Percentiles rank a stretch among this genome's conserved stretches.
Conservation (phyloP, 2,888 invertebrate species). For the Oscheius sp. region DNA sequence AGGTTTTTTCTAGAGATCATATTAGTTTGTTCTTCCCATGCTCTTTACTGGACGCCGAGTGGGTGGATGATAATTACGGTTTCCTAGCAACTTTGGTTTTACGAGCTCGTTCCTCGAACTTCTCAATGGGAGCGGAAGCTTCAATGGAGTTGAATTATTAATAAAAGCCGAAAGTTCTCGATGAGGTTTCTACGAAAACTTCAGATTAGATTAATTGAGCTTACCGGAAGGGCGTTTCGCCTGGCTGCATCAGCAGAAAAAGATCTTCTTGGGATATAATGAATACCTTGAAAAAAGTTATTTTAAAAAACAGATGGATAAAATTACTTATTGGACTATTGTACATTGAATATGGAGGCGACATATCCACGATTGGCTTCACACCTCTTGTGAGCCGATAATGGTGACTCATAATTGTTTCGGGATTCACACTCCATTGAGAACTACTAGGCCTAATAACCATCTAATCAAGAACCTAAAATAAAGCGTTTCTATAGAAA, state of each 20-base stretch:
- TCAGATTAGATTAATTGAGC: neutral
- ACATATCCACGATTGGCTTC: slow-evolving; percentile 40
- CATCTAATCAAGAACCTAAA: slow-evolving; percentile 10
- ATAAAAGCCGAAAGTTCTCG: slow-evolving; percentile 47
- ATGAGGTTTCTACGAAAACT: slow-evolving; percentile 30
- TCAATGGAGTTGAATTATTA: slow-evolving; percentile 20
- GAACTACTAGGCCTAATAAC: slow-evolving; percentile 41
- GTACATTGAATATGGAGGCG: slow-evolving; percentile 53
- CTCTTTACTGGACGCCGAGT: slow-evolving; percentile 16
- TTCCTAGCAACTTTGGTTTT: slow-evolving; percentile 44
- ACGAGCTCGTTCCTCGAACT: slow-evolving; percentile 36
- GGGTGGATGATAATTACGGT: slow-evolving; percentile 48
- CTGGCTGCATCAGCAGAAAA: slow-evolving; percentile 45
- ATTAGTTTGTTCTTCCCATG: neutral
- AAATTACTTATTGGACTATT: slow-evolving; percentile 53
- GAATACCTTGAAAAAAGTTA: slow-evolving; percentile 34
- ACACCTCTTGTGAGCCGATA: slow-evolving; percentile 47
- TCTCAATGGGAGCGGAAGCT: slow-evolving; percentile 37
- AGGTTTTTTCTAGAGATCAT: slow-evolving; percentile 15
- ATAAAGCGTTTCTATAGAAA: neutral
- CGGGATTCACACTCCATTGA: slow-evolving; percentile 49
- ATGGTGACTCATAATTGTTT: slow-evolving; percentile 53
- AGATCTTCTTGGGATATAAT: slow-evolving; percentile 44
- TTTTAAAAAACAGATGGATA: too few relatives aligned
- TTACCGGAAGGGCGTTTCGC: slow-evolving; percentile 26